Base-by-base conservation (phyloP, 2,113 vertebrate genomes). In the Brachirus orientalis region DNA sequence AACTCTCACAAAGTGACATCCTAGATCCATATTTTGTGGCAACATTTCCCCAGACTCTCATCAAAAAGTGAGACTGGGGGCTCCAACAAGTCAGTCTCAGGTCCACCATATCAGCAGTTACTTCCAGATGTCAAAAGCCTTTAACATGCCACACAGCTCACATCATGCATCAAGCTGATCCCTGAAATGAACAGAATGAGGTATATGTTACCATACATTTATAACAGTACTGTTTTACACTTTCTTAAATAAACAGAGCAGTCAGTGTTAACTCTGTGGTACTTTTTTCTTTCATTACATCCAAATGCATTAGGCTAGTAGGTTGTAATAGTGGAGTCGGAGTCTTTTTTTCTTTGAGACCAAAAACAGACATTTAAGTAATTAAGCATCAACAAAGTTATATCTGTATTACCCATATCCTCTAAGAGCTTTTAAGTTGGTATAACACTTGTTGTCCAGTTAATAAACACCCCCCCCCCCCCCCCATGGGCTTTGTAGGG, bases 1-100 rank as follows among this genome's bases (percentile, higher is more conserved):
- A 52, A 76, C 48, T 87, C 77, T 79, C 51, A 28, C 66, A 75
- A 57, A 56, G 52, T 13, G 28, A 55, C 36, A 38, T 60, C 51
- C 68, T 85, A 68, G 53, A 77, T 80, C 67, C 81, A 87, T 75
- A 54, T 60, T 74, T 41, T 62, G 63, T 66, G 33, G 66, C 57
- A 66, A 76, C 43, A 69, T 72, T 79, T 72, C 72, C 73, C 88
- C 80, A 80, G 78, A 67, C 56, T 83, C 80, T 54, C 75, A 72
- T 48, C n/a, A 48, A 38, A 48, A 67, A 17, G 47, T 19, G 68
- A 81, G 69, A 63, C 68, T 62, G 63, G 75, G 83, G 72, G 33
- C 33, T 72, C 58, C 45, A 64, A 28, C 50, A 38, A 43, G 40
- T 61, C 62, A 57, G 20, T 12, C 55, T 67, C 67, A 60, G 79